Evolutionary conservation across 2,797 vertebrate genomes (phyloP), one percentile per base, ranked within the genome.

Genomic region (Coilia nasus): DNA sequence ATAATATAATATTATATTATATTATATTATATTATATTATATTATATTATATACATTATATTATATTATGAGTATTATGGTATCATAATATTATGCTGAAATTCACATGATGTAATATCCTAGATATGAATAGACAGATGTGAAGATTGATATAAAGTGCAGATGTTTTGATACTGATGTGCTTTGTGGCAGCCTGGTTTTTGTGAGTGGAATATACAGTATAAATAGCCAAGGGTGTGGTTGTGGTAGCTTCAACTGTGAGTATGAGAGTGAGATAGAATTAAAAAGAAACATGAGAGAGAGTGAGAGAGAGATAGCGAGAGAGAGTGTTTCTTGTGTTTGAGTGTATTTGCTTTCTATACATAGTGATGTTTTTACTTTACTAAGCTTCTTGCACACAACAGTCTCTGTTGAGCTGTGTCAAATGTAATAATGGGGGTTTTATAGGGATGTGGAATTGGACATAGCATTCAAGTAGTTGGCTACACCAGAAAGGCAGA

Each of bases 401-500:
- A 11, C 31, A 82, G 4, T 84, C 81, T 84, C 54, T 81, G 64
- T 57, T 84, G 28, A 1, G n/a, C 15, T 80, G 28, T 83, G 83
- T 62, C 64, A 71, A 41, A 75, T 75, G 15, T 6, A 75, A 75
- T 75, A 75, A 75, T 41, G 67, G 14, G 15, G 10, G 35, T 75
- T 75, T 75, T 31, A 75, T 12, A 75, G 67, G 31, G 67, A 75
- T 75, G 15, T 75, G 31, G 28, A 41, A 6, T 75, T 75, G 67
- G 67, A 75, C 67, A 21, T 19, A 17, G 31, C 17, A 75, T 19
- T 75, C 14, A 17, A 41, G 67, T 75, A 41, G 28, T 75, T 75
- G 67, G 67, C 67, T 15, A 75, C 31, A 75, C 31, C 67, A 41
- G 31, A 75, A 35, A 75, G 31, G 67, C 67, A 75, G 31, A 75